Evolutionary conservation across 2,888 invertebrate genomes (phyloP).

Genomic region (Pelosia muscerda): DNA sequence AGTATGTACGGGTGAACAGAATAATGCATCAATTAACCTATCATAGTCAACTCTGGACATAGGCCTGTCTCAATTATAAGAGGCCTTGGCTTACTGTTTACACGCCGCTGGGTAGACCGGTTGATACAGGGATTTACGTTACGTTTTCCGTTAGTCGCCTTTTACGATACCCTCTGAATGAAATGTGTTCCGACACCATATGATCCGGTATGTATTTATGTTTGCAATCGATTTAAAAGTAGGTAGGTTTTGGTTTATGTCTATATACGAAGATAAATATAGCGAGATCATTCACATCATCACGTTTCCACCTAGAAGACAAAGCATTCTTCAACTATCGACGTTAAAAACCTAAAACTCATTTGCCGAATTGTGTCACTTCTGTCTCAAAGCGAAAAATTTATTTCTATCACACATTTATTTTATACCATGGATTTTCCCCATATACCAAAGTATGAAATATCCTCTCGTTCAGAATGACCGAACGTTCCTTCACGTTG

Average conservation of each 20-base stretch:
- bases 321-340: too few relatives aligned
- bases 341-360: background rate
- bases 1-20: too few relatives aligned
- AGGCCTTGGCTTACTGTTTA: too few relatives aligned
- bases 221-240: background rate
- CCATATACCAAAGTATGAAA: conserved; percentile 39
- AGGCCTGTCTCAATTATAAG: too few relatives aligned
- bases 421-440: conserved; percentile 36
- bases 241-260: background rate
- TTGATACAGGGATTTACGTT: too few relatives aligned
- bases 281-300: background rate
- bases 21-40: too few relatives aligned
- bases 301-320: background rate
- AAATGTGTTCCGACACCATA: too few relatives aligned
- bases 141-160: too few relatives aligned
- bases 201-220: too few relatives aligned
- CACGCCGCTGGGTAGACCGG: too few relatives aligned
- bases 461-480: conserved; percentile 47
- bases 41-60: too few relatives aligned
- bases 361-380: background rate
- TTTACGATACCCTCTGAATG: too few relatives aligned
- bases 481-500: conserved; percentile 52
- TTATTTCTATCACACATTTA: conserved; percentile 29
- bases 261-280: background rate
- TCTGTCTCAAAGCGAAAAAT: background rate